Evolutionary conservation across 2,797 vertebrate species (phyloP).

Genomic region (Arremon brunneinucha): DNA sequence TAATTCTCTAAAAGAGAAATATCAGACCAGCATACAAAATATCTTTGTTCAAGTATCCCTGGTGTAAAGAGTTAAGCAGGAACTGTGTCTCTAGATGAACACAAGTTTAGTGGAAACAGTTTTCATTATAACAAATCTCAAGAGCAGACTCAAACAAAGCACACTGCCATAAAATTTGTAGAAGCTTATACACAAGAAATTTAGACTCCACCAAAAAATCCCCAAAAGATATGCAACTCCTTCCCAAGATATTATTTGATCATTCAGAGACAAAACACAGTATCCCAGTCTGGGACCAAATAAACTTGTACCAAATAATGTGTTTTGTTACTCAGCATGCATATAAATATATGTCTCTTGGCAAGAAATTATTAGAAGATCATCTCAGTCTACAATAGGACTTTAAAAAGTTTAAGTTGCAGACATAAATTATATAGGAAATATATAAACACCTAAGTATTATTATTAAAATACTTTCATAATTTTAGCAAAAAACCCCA

Average conservation of each 20-base stretch:
- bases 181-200: neutral
- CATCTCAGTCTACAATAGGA: neutral
- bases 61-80: neutral
- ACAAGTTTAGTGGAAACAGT: neutral
- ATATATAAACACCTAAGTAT: neutral
- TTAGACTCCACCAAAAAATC: neutral
- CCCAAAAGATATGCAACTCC: neutral
- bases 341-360: neutral
- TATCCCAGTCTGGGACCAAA: neutral
- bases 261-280: neutral
- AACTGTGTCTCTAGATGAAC: neutral
- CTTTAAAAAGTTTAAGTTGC: neutral
- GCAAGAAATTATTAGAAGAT: neutral
- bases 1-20: conserved; percentile 78
- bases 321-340: neutral
- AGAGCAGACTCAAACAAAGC: neutral
- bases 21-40: neutral
- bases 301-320: neutral
- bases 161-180: neutral
- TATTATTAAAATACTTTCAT: neutral
- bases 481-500: neutral
- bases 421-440: neutral
- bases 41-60: neutral
- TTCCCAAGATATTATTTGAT: neutral
- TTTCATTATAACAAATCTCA: neutral